These are phyloP conservation scores for Cheilosia grossa DNA, from an alignment of 2,888 invertebrate species.

Conservation along the genomic window DNA sequence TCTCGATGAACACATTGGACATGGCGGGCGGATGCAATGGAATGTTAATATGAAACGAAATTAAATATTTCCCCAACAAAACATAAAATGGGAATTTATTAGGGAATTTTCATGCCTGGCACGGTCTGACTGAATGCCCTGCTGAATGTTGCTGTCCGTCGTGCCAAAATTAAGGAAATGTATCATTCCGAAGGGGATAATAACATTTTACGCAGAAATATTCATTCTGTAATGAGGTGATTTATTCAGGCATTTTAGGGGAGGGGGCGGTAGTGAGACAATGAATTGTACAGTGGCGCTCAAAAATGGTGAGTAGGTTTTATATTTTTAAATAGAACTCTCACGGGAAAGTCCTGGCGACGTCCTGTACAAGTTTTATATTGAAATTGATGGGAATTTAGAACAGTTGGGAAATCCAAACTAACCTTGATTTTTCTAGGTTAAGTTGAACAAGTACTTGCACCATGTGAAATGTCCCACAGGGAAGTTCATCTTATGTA, in stretches of 20 bases:
- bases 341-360: neutral
- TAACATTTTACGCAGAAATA: slow-evolving; percentile 53
- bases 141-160: neutral
- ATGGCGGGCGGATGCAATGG: neutral
- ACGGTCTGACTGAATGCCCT: slow-evolving; percentile 6
- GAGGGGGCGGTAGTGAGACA: slow-evolving; percentile 14
- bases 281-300: slow-evolving; percentile 14
- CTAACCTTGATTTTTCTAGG: too few relatives aligned
- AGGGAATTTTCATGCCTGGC: slow-evolving; percentile 11
- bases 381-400: too few relatives aligned
- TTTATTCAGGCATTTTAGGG: slow-evolving; percentile 22
- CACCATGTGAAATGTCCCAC: too few relatives aligned
- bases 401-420: too few relatives aligned
- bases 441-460: too few relatives aligned
- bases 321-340: neutral
- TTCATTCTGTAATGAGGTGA: slow-evolving; percentile 59
- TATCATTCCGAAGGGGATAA: slow-evolving; percentile 53
- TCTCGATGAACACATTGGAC: neutral
- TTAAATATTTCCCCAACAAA: slow-evolving; percentile 60
- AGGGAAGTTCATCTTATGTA: too few relatives aligned
- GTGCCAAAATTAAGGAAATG: slow-evolving; percentile 42
- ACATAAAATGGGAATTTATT: slow-evolving; percentile 65
- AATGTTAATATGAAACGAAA: slow-evolving; percentile 45
- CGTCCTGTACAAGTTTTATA: too few relatives aligned
- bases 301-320: neutral